Conservation (phyloP, 2,113 vertebrate species). For the Scytalopus superciliaris region DNA sequence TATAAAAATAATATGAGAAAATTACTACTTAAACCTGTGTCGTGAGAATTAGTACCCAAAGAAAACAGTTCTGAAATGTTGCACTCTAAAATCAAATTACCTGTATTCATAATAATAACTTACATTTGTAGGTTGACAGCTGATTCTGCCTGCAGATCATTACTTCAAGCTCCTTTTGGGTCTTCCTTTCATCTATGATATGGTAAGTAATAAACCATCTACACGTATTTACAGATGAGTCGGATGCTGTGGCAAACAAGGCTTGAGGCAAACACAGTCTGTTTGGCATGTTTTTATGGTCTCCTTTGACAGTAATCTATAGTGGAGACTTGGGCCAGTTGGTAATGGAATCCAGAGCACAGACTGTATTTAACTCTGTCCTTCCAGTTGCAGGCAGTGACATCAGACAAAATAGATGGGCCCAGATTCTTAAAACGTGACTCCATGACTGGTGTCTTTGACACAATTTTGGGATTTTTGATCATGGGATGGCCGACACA, state of each 20-base stretch:
- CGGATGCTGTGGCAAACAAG: neutral
- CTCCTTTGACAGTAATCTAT: neutral
- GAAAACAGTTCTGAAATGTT: neutral
- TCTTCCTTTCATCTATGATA: neutral
- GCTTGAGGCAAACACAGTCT: neutral
- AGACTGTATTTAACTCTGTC: neutral
- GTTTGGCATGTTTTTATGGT: neutral
- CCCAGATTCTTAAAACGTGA: neutral
- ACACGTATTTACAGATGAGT: neutral
- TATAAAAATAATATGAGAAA: neutral
- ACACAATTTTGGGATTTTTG: neutral
- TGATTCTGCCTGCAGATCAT: neutral
- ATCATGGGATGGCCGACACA: neutral
- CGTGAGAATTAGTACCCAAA: neutral
- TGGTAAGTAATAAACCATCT: neutral
- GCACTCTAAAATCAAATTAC: neutral
- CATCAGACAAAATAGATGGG: accelerated
- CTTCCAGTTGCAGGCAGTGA: neutral
- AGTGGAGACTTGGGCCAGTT: neutral
- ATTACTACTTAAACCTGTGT: neutral
- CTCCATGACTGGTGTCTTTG: neutral
- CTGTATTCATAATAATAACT: neutral
- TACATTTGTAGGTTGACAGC: neutral
- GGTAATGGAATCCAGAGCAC: neutral
- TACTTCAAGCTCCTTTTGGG: neutral